Conservation (phyloP, 2,113 vertebrate species). For the Nycticryphes semicollaris region DNA sequence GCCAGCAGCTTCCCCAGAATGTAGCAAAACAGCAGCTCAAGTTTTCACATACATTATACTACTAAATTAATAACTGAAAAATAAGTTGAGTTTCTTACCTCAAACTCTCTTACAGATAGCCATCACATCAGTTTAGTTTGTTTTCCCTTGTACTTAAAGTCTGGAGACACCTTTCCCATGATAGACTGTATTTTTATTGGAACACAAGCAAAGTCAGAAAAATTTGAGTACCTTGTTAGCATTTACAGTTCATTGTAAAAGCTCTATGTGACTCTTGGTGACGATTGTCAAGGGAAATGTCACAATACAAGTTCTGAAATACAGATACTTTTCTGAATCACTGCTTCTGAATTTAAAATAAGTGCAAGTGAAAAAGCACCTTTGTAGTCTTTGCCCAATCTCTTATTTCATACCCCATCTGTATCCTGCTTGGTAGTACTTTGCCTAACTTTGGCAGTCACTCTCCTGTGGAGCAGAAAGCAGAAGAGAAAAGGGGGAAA, state of each 20-base stretch:
- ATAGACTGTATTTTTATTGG: not conserved
- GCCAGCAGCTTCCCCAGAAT: not conserved
- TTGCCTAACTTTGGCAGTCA: not conserved
- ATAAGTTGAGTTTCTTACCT: not conserved
- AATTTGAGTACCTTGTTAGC: not conserved
- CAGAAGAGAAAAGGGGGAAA: not conserved
- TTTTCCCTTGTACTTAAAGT: not conserved
- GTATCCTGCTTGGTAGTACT: not conserved
- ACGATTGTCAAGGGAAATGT: not conserved
- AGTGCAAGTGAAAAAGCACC: not conserved
- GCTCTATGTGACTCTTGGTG: not conserved
- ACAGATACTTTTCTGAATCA: not conserved
- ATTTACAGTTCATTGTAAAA: not conserved
- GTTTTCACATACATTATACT: rapidly evolving
- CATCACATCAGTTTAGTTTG: not conserved
- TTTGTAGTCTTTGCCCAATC: not conserved
- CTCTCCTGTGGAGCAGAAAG: not conserved
- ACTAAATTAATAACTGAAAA: not conserved
- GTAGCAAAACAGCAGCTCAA: not conserved
- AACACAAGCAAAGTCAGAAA: not conserved
- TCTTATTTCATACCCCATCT: not conserved
- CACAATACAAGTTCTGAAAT: not conserved
- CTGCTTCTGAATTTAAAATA: not conserved
- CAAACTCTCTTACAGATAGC: not conserved
- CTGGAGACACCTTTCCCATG: not conserved